Percentiles rank a stretch among this genome's conserved stretches.
Evolutionary conservation across 2,888 invertebrate genomes (phyloP).

Genomic region (Torymus tubicola): DNA sequence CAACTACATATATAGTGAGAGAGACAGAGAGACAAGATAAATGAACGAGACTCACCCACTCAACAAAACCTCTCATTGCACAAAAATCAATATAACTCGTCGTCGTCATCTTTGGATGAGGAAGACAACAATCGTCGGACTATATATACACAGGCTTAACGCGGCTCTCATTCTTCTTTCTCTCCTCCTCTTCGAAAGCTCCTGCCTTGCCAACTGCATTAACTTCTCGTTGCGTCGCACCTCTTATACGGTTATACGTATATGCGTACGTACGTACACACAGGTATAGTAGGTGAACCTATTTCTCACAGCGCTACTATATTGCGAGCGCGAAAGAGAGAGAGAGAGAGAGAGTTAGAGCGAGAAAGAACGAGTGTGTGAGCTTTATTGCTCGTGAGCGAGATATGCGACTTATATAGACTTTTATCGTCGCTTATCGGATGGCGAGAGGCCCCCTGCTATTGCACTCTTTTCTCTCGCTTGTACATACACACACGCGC

Average conservation of each 20-base stretch:
- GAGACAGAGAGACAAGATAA: too few species aligned
- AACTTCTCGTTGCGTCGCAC: slow-evolving; percentile 60
- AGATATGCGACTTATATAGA: slow-evolving; percentile 62
- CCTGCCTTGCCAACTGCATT: slow-evolving; percentile 60
- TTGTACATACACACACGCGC: background rate
- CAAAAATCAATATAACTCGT: too few species aligned
- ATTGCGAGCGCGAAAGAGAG: too few species aligned
- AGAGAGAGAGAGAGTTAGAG: too few species aligned
- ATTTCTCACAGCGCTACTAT: slow-evolving; percentile 53
- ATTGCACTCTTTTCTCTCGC: background rate
- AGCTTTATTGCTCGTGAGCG: slow-evolving; percentile 64
- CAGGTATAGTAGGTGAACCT: slow-evolving; percentile 59
- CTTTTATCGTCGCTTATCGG: slow-evolving; percentile 68
- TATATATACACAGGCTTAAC: too few species aligned
- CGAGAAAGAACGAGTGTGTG: slow-evolving; percentile 49
- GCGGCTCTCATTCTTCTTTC: too few species aligned
- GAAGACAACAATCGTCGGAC: too few species aligned
- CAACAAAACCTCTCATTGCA: too few species aligned
- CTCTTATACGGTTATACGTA: slow-evolving; percentile 64
- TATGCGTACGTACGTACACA: background rate
- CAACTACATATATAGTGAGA: too few species aligned
- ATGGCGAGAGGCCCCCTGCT: slow-evolving; percentile 42
- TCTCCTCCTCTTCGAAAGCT: slow-evolving; percentile 24
- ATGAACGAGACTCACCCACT: too few species aligned
- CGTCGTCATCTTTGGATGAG: too few species aligned